phyloP scores from a whole-genome alignment of 2,888 invertebrate species.

The Ditula angustiorana region DNA sequence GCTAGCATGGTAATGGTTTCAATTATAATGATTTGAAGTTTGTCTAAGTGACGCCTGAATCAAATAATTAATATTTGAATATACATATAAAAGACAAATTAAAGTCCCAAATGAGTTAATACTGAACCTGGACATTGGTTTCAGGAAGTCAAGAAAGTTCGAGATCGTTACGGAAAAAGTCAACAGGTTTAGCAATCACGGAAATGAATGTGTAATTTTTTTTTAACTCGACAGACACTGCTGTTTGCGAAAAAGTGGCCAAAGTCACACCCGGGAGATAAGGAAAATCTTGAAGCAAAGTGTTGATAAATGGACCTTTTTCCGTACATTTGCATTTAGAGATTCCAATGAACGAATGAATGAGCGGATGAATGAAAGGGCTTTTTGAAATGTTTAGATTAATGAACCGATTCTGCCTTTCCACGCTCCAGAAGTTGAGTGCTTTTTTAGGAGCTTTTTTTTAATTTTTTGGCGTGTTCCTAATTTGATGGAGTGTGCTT shows the following conservation, averaged over 20 bases:
- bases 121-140: too few species aligned
- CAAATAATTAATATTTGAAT: too few species aligned
- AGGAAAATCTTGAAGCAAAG: constrained; percentile 11
- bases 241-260: neutral
- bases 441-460: neutral
- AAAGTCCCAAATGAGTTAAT: too few species aligned
- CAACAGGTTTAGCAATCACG: too few species aligned
- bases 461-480: neutral
- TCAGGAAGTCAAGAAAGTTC: too few species aligned
- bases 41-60: too few species aligned
- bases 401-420: constrained; percentile 17
- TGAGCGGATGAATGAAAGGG: constrained; percentile 10
- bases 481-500: constrained; percentile 6
- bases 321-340: constrained; percentile 28
- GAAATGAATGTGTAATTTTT: too few species aligned
- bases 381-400: constrained; percentile 26
- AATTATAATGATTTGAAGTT: too few species aligned
- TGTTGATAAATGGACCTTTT: constrained; percentile 26
- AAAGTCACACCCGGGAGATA: constrained; percentile 6
- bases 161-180: too few species aligned
- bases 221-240: neutral
- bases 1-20: too few species aligned
- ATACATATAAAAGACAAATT: too few species aligned
- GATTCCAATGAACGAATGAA: constrained; percentile 24
- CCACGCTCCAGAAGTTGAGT: constrained; percentile 1